A percentile compares a stretch with the other conserved stretches of the same genome.
phyloP scores from a whole-genome alignment of 2,888 invertebrate species.

The Anoplius nigerrimus region DNA sequence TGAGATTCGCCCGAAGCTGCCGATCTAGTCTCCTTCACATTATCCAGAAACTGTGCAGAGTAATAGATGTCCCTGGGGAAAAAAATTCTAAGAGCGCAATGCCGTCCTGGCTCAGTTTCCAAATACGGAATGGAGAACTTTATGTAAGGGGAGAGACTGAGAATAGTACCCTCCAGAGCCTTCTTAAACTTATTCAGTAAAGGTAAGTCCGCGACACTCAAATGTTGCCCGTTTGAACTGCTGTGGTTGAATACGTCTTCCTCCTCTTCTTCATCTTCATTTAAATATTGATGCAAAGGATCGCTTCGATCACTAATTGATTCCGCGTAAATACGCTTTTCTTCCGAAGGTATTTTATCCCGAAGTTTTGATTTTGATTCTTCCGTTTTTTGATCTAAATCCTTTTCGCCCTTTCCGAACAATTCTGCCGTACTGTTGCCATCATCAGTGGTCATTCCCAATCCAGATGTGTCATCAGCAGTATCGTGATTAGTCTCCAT shows the following conservation, averaged over 20 bases:
- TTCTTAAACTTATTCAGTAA: slow-evolving; percentile 84
- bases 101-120: slow-evolving; percentile 88
- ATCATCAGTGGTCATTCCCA: slow-evolving; percentile 26
- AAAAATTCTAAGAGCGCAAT: slow-evolving; percentile 83
- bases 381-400: slow-evolving; percentile 26
- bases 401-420: slow-evolving; percentile 33
- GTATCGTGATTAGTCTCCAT: slow-evolving; percentile 11
- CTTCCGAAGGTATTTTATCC: slow-evolving; percentile 63
- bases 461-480: slow-evolving; percentile 18
- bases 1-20: slow-evolving; percentile 42
- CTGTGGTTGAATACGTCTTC: slow-evolving; percentile 71
- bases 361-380: slow-evolving; percentile 43
- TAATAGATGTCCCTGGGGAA: slow-evolving; percentile 86
- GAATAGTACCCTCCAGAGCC: slow-evolving; percentile 83
- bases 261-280: slow-evolving; percentile 74
- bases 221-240: slow-evolving; percentile 69
- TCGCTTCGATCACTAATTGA: slow-evolving; percentile 88
- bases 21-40: slow-evolving; percentile 62
- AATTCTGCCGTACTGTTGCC: slow-evolving; percentile 50
- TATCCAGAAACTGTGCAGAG: slow-evolving; percentile 79
- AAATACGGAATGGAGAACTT: slow-evolving; percentile 90
- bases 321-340: slow-evolving; percentile 75
- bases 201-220: slow-evolving; percentile 79
- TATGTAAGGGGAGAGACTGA: slow-evolving; percentile 92
- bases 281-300: slow-evolving; percentile 82